These are phyloP conservation scores for Caenorhabditis sp. DNA, from an alignment of 2,888 invertebrate genomes.

Conservation along the genomic window DNA sequence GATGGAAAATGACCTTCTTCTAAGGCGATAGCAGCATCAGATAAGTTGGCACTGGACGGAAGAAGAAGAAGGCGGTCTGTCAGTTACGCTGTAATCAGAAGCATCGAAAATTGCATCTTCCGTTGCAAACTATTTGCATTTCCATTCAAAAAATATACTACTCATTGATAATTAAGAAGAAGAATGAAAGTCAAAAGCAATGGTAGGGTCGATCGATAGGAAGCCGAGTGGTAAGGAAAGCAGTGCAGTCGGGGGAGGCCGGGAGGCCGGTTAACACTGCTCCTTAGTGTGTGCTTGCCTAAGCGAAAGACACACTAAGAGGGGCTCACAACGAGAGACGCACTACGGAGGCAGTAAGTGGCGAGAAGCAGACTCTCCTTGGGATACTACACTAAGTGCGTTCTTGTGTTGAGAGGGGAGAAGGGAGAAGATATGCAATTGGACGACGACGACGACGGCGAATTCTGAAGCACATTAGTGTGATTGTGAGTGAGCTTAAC, in stretches of 20 bases:
- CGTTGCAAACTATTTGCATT: neutral
- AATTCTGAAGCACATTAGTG: conserved; percentile 49
- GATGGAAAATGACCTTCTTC: conserved; percentile 3
- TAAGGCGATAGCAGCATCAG: conserved; percentile 34
- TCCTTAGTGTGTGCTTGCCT: conserved; percentile 16
- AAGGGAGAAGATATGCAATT: neutral
- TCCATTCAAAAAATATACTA: no score
- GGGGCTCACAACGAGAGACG: neutral
- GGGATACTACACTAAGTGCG: conserved; percentile 32
- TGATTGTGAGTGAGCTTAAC: no score
- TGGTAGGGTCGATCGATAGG: neutral
- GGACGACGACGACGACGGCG: conserved; percentile 19
- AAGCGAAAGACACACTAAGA: conserved; percentile 21
- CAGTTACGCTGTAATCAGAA: conserved; percentile 1
- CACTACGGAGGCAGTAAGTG: conserved; percentile 25
- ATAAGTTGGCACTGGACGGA: conserved; percentile 21
- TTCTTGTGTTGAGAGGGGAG: conserved; percentile 12
- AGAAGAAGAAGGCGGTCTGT: neutral
- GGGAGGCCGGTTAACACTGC: neutral
- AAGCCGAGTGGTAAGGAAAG: conserved; percentile 11
- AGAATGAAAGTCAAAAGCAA: neutral
- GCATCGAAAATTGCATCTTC: neutral
- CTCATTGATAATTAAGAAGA: no score
- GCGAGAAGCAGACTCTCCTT: conserved; percentile 25
- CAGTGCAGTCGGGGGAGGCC: no score